Base-by-base conservation (phyloP, 1,140 invertebrate genomes). In the Paralvinella palmiformis region DNA sequence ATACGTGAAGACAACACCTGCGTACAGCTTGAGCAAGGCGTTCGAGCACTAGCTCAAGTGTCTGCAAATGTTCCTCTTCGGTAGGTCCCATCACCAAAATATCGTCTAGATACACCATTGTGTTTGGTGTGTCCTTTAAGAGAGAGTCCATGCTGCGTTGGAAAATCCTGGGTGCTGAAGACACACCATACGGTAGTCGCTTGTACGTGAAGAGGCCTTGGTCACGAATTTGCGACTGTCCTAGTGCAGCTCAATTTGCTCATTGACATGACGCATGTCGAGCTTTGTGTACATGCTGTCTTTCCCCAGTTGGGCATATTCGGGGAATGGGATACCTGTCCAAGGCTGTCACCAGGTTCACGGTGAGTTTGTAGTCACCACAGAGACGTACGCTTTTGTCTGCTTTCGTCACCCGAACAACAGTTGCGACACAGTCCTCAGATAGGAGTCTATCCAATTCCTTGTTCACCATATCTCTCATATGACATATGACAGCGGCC, bases 91-190 rank as follows among this genome's bases (percentile, higher is more conserved):
- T 53, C 22, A 64, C 37, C 58, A 71, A 37, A 41, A 71, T 62
- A 66, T 69, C 62, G 44, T 64, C 52, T 29, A 52, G 33, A 32
- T 71, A 65, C n/a, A 62, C 66, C 32, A 53, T 17, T 13, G 66
- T 33, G 44, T 63, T 69, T 27, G 62, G 27, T 53, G 60, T 58
- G 6, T 56, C 63, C 45, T 58, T 58, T 58, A 84, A 65, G 5
- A 73, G 31, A 59, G 71, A 52, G 52, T 81, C 76, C 32, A 85
- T 79, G 36, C 77, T 69, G 61, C 73, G 27, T 65, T 85, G 78
- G 63, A 85, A 85, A 61, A 81, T 76, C 15, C 70, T 65, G 15
- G 82, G 81, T 1, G 81, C 82, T 10, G 73, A 75, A 64, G 81
- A 76, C 15, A 85, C 75, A 13, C 81, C 83, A 72, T 83, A 62